Base-by-base conservation (phyloP, 1,140 invertebrate genomes). In the Drosophila bifasciata region DNA sequence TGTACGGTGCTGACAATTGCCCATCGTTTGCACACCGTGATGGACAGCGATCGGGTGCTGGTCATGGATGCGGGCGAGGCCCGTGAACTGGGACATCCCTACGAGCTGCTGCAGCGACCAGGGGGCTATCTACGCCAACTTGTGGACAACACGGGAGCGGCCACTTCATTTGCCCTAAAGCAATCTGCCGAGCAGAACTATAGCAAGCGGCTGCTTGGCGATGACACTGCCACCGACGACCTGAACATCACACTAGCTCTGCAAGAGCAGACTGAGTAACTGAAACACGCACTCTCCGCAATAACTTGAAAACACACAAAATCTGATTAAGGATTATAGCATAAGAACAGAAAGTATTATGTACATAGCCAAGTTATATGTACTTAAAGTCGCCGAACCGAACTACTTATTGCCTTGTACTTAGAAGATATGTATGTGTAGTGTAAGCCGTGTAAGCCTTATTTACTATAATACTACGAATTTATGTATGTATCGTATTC, bases 1-100 rank as follows among this genome's bases (percentile, higher is more conserved):
- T 95, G 95, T 60, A 97, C 96, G 0, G 95, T 97, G 9, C 92
- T 97, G 7, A 97, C 96, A 1, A 97, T 97, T 74, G 96, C 96
- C 11, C 96, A 97, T 92, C 92, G 96, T 36, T 91, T 97, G 8
- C 94, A 96, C 76, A 97, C 96, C 0, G 95, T 97, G 41, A 95
- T 97, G 94, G 96, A 97, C 83, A 95, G 94, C 68, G 95, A 95
- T 79, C 93, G 93, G 59, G 93, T 97, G 63, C 92, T 97, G 79
- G 95, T 96, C 0, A 94, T 97, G 93, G 94, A 96, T 72, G 91
- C 85, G 0, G 93, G 96, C 91, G 92, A 95, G 52, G 90, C 92
- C 0, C 92, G 92, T 13, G 96, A 97, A 91, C 95, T 95, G 86
- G 96, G 95, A 53, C 93, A 94, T 61, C 95, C 96, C 0, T 93